Evolutionary conservation across 1,140 invertebrate species (phyloP), one percentile per base, ranked within the genome.

Genomic region (Agrilus planipennis): DNA sequence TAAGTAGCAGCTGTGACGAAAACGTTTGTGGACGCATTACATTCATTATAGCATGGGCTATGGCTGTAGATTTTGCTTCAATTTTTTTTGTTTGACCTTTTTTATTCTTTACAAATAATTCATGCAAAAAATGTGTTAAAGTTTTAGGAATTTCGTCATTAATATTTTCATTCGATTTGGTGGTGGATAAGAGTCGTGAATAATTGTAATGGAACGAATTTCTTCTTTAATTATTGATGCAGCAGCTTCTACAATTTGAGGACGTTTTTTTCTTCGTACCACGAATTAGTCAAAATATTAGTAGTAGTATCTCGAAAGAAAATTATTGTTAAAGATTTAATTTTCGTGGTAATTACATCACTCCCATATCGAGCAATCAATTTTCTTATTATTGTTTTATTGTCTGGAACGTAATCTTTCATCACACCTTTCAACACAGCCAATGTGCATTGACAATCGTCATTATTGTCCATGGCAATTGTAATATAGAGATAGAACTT

Each of bases 381-480:
- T 51, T 44, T 50, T 51, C 38, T 44, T 41, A 50, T 56, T 38
- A 60, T 55, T 30, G 51, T 56, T 38, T 54, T 53, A 42, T 54
- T 47, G 39, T 56, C 53, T 16, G 50, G 49, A 17, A 52, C 34
- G 34, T 51, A 22, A 20, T 36, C 19, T 14, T 20, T 16, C 12
- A 3, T 9, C 7, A 36, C 19, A 21, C 4, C 34, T 36, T 36
- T 36, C 11, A 36, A 23, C n/a, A 21, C 34, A 12, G 7, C n/a
- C 5, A 36, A 23, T 7, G 37, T 28, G 14, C 15, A 39, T 16
- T 39, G 39, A 34, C 34, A 51, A 39, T 49, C 54, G 34, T 47
- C 49, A 52, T 57, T 49, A 54, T 58, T 56, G 53, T 58, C 56
- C 45, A 57, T 56, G 39, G n/a, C n/a, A n/a, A n/a, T n/a, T n/a